Percentiles rank a stretch among this genome's conserved stretches.
Evolutionary conservation across 2,113 vertebrate species (phyloP).

Genomic region (Malurus melanocephalus): DNA sequence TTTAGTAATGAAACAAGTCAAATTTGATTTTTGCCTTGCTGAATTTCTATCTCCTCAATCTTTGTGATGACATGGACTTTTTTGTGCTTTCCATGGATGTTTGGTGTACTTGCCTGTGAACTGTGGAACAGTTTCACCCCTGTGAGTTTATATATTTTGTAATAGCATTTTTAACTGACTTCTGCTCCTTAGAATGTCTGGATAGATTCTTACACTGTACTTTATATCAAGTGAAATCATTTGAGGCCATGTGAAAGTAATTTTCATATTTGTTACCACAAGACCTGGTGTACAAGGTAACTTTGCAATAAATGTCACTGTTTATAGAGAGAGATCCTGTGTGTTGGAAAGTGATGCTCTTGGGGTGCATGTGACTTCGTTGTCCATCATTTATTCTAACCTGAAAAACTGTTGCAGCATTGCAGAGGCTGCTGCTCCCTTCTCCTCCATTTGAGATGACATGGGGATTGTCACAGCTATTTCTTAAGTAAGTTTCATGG

Average conservation of each 20-base stretch:
- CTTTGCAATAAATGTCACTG: constrained; percentile 52
- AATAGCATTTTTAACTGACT: constrained; percentile 42
- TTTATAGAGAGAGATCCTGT: constrained; percentile 12
- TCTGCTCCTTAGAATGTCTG: neutral
- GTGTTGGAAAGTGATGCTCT: neutral
- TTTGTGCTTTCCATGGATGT: constrained; percentile 12
- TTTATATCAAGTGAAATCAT: constrained; percentile 2
- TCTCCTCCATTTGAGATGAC: neutral
- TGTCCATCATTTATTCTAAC: neutral
- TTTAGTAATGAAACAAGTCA: neutral
- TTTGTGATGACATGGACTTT: constrained; percentile 4
- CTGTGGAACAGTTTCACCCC: constrained; percentile 11
- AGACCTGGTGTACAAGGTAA: constrained; percentile 14
- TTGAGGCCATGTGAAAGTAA: neutral
- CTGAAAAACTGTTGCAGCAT: neutral
- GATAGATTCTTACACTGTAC: neutral
- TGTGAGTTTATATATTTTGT: constrained; percentile 19
- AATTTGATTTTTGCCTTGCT: constrained; percentile 8
- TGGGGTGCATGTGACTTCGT: neutral
- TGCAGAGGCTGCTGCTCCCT: neutral
- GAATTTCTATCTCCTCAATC: neutral
- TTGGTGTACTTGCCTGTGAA: constrained; percentile 10
- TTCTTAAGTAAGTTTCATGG: neutral
- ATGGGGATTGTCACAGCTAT: neutral
- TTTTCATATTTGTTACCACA: constrained; percentile 22